Conservation (phyloP, 2,113 vertebrate genomes). For the Capricornis sumatraensis region DNA sequence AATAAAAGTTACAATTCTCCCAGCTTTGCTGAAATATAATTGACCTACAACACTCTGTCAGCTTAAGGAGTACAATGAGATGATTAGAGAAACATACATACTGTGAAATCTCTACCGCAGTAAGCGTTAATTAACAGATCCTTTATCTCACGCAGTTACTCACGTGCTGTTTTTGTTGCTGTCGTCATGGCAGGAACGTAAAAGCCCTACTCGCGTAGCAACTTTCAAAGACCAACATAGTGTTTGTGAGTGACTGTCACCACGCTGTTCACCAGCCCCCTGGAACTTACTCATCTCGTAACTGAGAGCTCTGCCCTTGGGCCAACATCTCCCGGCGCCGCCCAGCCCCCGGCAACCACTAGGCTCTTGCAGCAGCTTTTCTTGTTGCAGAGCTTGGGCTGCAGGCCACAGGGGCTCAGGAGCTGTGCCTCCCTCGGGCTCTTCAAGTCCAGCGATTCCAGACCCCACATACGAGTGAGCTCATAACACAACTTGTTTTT, state of each 20-base stretch:
- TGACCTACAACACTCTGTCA: neutral
- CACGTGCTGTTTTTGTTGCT: neutral
- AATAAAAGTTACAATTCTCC: neutral
- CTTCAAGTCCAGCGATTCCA: neutral
- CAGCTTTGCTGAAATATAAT: neutral
- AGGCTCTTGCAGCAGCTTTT: neutral
- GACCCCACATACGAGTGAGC: neutral
- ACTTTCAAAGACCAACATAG: neutral
- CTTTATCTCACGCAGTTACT: neutral
- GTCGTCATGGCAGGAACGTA: neutral
- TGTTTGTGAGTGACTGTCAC: neutral
- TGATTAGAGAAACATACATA: neutral
- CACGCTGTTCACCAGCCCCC: accelerated
- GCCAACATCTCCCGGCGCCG: neutral
- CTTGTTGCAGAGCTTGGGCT: neutral
- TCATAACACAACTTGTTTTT: neutral
- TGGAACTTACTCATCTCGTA: neutral
- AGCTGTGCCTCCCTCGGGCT: neutral
- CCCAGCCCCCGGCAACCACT: too few species aligned
- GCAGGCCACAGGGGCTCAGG: neutral
- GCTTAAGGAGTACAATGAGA: neutral
- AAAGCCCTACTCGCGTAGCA: neutral
- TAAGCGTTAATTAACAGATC: neutral
- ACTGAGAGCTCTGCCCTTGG: neutral
- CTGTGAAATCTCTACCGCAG: neutral